A percentile compares a stretch with the other conserved stretches of the same genome.
phyloP scores from a whole-genome alignment of 2,797 vertebrate species.

The Falco peregrinus region DNA sequence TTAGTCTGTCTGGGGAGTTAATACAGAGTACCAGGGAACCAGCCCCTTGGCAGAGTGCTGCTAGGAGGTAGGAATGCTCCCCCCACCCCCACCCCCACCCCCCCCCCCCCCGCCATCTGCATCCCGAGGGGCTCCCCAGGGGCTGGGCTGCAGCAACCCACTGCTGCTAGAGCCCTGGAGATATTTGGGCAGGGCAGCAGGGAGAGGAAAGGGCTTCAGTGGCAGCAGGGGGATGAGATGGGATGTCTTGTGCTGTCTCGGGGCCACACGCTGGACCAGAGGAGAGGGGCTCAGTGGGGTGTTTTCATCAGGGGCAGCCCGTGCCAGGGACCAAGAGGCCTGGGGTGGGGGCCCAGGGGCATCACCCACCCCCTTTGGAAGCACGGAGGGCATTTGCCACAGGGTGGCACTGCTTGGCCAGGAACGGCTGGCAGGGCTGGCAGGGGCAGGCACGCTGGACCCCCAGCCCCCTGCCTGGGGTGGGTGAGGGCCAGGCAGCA shows the following conservation, averaged over 20 bases:
- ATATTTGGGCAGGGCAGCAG: accelerated
- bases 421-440: neutral
- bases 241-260: neutral
- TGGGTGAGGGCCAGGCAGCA: neutral
- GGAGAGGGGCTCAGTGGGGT: neutral
- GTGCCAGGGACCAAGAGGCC: neutral
- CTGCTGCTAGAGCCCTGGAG: neutral
- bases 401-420: conserved; percentile 39
- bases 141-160: neutral
- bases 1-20: neutral
- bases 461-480: neutral
- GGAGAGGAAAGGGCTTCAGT: neutral
- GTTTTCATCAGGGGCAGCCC: neutral
- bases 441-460: neutral
- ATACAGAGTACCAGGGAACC: neutral
- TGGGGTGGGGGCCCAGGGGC: neutral
- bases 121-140: accelerated
- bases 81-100: too few relatives aligned
- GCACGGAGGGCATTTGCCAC: neutral
- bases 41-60: neutral
- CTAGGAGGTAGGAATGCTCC: neutral
- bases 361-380: accelerated
- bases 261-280: neutral
- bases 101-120: neutral
- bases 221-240: neutral